Conservation (phyloP, 2,797 vertebrate genomes). For the Synaphobranchus kaupii region DNA sequence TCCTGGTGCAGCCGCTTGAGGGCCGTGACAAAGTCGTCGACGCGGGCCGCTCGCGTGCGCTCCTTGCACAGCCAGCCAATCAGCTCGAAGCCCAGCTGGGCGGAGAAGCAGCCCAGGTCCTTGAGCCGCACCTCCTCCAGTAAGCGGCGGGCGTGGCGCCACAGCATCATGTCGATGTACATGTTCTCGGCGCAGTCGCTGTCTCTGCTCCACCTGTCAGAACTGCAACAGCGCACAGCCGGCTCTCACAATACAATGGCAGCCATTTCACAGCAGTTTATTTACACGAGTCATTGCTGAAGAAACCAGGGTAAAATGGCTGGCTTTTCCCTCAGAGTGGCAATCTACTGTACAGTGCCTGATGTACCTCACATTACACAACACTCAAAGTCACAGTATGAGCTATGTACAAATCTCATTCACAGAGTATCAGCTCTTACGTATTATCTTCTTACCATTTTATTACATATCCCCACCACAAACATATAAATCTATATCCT, state of each 20-base stretch:
- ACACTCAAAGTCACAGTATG: neutral
- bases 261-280: neutral
- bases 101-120: conserved; percentile 93
- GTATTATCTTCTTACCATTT: too few species aligned
- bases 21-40: conserved; percentile 92
- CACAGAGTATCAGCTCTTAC: neutral
- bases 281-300: neutral
- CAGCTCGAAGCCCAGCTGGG: conserved; percentile 94
- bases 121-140: conserved; percentile 91
- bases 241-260: neutral
- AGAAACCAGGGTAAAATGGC: neutral
- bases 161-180: conserved; percentile 99
- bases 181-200: conserved; percentile 92
- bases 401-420: neutral
- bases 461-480: too few species aligned
- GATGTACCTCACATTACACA: neutral
- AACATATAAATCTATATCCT: neutral
- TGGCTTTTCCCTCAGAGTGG: neutral
- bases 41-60: conserved; percentile 85
- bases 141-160: conserved; percentile 91
- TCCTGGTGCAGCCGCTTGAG: conserved; percentile 92
- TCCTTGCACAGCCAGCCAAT: conserved; percentile 96
- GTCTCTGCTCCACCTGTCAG: conserved; percentile 78
- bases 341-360: conserved; percentile 4
- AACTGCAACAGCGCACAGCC: conserved; percentile 43